Base-by-base conservation (phyloP, 2,888 invertebrate genomes). In the Herminia tarsipennalis region DNA sequence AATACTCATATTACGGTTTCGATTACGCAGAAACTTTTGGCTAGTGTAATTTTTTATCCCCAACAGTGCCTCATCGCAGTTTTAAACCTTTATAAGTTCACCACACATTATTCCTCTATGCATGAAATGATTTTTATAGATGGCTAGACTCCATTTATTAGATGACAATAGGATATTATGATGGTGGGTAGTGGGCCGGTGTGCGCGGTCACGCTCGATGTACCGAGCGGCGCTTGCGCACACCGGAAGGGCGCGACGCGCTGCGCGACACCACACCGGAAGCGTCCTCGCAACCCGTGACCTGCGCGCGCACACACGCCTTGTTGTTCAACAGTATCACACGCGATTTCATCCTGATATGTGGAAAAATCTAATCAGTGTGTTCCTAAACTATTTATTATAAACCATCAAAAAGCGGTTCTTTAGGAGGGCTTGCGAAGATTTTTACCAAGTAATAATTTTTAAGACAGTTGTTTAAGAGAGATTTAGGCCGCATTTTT, bases 181-280 rank as follows among this genome's bases (percentile, higher is more conserved):
- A 66, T 67, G 66, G 50, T 36, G 51, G 57, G 61, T 64, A 60
- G 52, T 70, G 68, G 72, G 69, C 70, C 67, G 24, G 18, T 36
- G 34, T 28, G 39, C 25, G 71, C 69, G 73, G 88, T 88, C 86
- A 87, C 86, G 89, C 80, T 81, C 73, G 67, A 71, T 55, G 71
- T 64, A 61, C 36, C 40, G 35, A 46, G 60, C 54, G 67, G 82
- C 82, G 84, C 86, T 70, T 75, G 81, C 83, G 82, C 84, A 78
- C 62, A 73, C 84, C 85, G 84, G 90, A 89, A 89, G 90, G 90
- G 90, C 81, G 90, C 87, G 88, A 82, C 87, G 88, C 79, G 88
- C n/a, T n/a, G n/a, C 86, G 86, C 81, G 86, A 82, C 83, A 81
- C 60, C 69, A 52, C 73, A 68, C 81, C 87, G 88, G 88, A 88